Base-by-base conservation (phyloP, 1,140 invertebrate species). In the Paramacrobiotus metropolitanus region DNA sequence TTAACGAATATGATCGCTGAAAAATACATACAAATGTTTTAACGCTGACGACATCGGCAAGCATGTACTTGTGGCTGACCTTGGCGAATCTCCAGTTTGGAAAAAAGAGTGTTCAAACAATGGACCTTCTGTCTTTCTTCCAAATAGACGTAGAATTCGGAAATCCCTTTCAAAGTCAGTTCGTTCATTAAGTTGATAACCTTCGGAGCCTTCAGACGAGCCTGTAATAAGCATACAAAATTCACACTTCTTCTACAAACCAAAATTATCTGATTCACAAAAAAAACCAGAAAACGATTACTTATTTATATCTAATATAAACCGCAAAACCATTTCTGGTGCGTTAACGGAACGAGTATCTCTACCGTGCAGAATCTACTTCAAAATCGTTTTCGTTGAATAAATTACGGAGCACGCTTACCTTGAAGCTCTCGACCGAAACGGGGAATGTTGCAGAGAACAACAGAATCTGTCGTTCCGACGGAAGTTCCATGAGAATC, bases 111-210 rank as follows among this genome's bases (percentile, higher is more conserved):
- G 77, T 99, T 99, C 71, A 99, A 80, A 77, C 95, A 99, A 76
- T 98, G 94, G 65, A 99, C 95, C 79, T 99, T 99, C 75, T 99
- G 94, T 72, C 90, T 85, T 78, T 99, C 95, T 77, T 98, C 93
- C 65, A 99, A 95, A 81, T 96, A 99, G 68, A 94, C 95, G 78
- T 99, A 99, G 80, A 97, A 99, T 76, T 99, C 95, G 66, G 95
- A 98, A 60, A 99, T 92, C 74, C 95, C 95, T 75, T 98, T 97
- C 44, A 99, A 74, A 64, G 95, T 99, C 64, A 99, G 77, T 74
- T 99, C 95, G 72, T 99, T 94, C 95, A 99, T 99, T 67, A 99
- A 80, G 76, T 99, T 99, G 68, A 99, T 97, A 76, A 98, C 94
- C 72, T 97, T 95, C 55, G 94, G 92, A 74, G 92, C 85, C 68